phyloP scores from a whole-genome alignment of 2,888 invertebrate genomes.

The Acleris laterana region DNA sequence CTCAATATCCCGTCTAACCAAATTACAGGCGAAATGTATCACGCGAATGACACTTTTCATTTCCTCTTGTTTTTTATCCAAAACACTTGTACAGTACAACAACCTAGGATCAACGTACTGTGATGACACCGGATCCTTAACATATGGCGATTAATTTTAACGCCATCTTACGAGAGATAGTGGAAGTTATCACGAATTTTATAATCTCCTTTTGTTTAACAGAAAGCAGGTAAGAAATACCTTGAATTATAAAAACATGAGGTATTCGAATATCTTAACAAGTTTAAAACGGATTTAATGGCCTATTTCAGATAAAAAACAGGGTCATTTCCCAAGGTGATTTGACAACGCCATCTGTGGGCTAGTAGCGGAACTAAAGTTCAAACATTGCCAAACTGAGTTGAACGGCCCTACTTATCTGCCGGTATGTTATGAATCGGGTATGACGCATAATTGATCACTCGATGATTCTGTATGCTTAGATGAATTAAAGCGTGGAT shows the following conservation, averaged over 20 bases:
- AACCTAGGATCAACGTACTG: slow-evolving; percentile 66
- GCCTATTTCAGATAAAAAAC: neutral
- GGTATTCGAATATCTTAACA: neutral
- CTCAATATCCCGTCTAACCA: slow-evolving; percentile 6
- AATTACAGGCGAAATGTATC: slow-evolving; percentile 17
- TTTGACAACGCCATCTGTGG: slow-evolving; percentile 54
- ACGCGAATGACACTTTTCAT: slow-evolving; percentile 51
- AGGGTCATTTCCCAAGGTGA: too few species aligned
- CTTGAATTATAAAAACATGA: neutral
- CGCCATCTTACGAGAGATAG: slow-evolving; percentile 54
- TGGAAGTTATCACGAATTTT: slow-evolving; percentile 44
- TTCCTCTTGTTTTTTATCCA: slow-evolving; percentile 47
- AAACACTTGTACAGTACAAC: slow-evolving; percentile 53
- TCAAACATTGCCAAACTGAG: slow-evolving; percentile 75
- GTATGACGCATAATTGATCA: slow-evolving; percentile 51
- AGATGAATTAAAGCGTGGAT: slow-evolving; percentile 14
- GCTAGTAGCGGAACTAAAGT: slow-evolving; percentile 65
- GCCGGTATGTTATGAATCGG: slow-evolving; percentile 40
- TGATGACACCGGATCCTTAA: slow-evolving; percentile 43
- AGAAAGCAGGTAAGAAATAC: neutral
- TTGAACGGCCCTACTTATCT: slow-evolving; percentile 66
- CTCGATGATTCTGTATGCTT: slow-evolving; percentile 26
- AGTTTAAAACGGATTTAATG: neutral
- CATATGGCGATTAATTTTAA: slow-evolving; percentile 29
- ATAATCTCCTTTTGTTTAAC: neutral